Conservation (phyloP, 2,888 invertebrate species). For the Onthophagus sagittarius region DNA sequence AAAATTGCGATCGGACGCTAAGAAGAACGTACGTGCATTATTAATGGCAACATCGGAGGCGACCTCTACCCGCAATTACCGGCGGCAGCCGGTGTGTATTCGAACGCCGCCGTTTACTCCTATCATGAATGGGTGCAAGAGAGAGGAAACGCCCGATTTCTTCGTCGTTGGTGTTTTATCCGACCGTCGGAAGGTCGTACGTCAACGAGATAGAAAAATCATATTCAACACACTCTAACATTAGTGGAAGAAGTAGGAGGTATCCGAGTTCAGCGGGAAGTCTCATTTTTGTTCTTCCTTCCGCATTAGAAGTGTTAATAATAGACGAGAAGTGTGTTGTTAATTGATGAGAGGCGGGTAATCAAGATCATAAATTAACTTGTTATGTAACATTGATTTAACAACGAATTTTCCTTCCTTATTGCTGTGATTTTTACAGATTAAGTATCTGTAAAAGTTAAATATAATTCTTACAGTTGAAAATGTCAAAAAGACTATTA, state of each 20-base stretch:
- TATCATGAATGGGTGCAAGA: not conserved
- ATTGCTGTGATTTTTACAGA: no score
- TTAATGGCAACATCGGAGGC: slow-evolving; percentile 15
- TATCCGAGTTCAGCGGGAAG: not conserved
- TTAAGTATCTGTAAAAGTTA: no score
- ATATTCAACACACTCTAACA: not conserved
- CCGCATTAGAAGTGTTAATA: not conserved
- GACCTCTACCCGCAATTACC: slow-evolving; percentile 15
- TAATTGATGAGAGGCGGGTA: not conserved
- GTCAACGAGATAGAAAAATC: not conserved
- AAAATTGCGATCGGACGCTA: slow-evolving; percentile 16
- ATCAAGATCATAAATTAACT: not conserved
- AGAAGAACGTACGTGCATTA: slow-evolving; percentile 15
- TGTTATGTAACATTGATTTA: not conserved
- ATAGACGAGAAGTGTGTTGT: not conserved
- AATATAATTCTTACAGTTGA: no score
- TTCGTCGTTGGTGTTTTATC: not conserved
- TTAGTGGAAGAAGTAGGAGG: not conserved
- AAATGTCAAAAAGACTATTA: no score
- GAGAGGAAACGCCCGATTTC: not conserved
- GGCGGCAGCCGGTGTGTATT: not conserved
- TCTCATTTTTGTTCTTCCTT: not conserved
- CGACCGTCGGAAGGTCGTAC: not conserved
- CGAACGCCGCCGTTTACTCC: not conserved
- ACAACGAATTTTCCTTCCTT: no score